phyloP scores from a whole-genome alignment of 2,113 vertebrate species.

The Cyanistes caeruleus region DNA sequence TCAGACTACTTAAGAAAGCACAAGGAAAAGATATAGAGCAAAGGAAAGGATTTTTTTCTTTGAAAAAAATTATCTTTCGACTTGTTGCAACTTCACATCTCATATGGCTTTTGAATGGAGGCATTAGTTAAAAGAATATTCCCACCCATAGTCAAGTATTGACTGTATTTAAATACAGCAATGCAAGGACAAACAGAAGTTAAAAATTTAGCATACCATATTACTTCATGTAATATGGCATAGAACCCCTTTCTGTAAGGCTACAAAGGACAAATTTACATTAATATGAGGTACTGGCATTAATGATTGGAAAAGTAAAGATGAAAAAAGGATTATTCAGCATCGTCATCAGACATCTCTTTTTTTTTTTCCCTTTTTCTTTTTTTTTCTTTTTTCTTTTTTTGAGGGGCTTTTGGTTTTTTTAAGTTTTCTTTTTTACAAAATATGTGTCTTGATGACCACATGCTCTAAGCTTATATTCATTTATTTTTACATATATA shows the following conservation, averaged over 20 bases:
- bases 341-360: constrained; percentile 57
- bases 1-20: constrained; percentile 10
- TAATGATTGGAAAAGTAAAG: constrained; percentile 24
- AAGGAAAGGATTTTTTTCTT: constrained; percentile 30
- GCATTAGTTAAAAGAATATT: constrained; percentile 18
- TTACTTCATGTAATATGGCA: constrained; percentile 32
- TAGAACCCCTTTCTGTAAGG: not conserved
- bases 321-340: constrained; percentile 31
- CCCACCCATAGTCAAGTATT: constrained; percentile 13
- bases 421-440: constrained; percentile 37
- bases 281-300: constrained; percentile 45
- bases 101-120: constrained; percentile 57
- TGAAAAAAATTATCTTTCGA: constrained; percentile 2
- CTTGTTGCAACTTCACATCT: constrained; percentile 17
- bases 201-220: not conserved
- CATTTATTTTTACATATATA: constrained; percentile 43
- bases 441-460: constrained; percentile 67
- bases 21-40: not conserved
- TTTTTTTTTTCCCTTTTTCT: not conserved
- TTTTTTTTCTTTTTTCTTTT: not conserved
- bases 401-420: not conserved
- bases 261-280: constrained; percentile 18
- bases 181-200: not conserved
- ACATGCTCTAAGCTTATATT: constrained; percentile 67
- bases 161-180: constrained; percentile 46